Percentiles rank a stretch among this genome's conserved stretches.
These are phyloP conservation scores for Micrasema longulum DNA, from an alignment of 1,140 invertebrate species.

Conservation along the genomic window DNA sequence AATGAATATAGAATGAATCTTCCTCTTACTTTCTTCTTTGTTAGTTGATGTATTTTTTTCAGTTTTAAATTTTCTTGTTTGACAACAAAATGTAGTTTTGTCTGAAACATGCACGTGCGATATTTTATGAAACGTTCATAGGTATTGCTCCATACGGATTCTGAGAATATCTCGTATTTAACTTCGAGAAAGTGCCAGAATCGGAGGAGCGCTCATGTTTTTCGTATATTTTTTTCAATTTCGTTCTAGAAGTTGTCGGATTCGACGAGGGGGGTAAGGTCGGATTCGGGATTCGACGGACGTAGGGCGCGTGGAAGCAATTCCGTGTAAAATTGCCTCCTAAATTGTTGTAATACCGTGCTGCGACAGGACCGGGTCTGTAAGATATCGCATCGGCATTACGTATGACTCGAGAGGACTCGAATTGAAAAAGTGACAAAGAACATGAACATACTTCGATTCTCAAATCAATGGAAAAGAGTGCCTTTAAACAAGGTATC, in stretches of 20 bases:
- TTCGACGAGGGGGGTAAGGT: background rate
- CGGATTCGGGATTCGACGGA: constrained; percentile 10
- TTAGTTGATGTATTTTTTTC: too few relatives aligned
- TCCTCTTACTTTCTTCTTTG: too few relatives aligned
- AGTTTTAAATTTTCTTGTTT: too few relatives aligned
- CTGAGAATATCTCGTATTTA: background rate
- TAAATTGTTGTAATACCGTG: constrained; percentile 35
- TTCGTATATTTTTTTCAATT: constrained; percentile 14
- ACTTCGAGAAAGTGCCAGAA: background rate
- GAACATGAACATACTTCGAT: background rate
- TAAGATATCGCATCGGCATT: too few relatives aligned
- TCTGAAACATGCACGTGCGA: too few relatives aligned
- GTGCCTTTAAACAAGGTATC: background rate
- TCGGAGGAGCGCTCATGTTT: background rate
- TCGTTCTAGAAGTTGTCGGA: background rate
- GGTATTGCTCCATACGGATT: too few relatives aligned
- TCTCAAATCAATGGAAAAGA: background rate
- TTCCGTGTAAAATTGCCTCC: constrained; percentile 34
- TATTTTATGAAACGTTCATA: too few relatives aligned
- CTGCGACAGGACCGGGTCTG: background rate
- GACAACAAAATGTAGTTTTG: too few relatives aligned
- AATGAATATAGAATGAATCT: too few relatives aligned
- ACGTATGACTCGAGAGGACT: background rate
- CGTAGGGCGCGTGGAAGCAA: constrained; percentile 27
- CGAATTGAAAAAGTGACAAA: background rate